Conservation (phyloP, 2,113 vertebrate species). For the Smithornis capensis region DNA sequence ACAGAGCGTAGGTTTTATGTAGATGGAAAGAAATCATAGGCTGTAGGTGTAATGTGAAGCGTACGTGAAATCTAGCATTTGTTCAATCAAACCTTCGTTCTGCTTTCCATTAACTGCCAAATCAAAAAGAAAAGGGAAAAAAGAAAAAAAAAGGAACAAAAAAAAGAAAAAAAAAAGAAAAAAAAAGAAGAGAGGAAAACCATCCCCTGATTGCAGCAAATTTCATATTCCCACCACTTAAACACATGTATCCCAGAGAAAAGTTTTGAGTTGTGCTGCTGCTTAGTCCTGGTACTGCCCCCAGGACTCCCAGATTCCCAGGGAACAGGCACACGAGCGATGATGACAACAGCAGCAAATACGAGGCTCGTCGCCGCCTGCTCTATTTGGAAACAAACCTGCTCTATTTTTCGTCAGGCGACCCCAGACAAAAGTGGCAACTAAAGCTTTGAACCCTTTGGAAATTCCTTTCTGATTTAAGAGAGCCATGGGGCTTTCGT, state of each 20-base stretch:
- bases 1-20: background rate
- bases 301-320: background rate
- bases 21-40: background rate
- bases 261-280: background rate
- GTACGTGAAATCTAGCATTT: background rate
- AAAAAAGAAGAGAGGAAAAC: too few species aligned
- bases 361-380: background rate
- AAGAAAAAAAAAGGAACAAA: background rate
- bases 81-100: background rate
- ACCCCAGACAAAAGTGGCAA: constrained; percentile 34
- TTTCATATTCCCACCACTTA: background rate
- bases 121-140: background rate
- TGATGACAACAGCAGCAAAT: background rate
- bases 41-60: background rate
- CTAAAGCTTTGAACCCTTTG: constrained; percentile 49
- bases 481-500: constrained; percentile 46
- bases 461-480: constrained; percentile 63
- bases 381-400: constrained; percentile 67
- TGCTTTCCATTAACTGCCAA: background rate
- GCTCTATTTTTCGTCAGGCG: constrained; percentile 62
- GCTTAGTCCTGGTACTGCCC: background rate
- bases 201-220: background rate
- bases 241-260: background rate
- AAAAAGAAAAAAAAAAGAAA: background rate
- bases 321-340: background rate